These are phyloP conservation scores for Pelecanus crispus DNA, from an alignment of 2,113 vertebrate species.

Conservation along the genomic window DNA sequence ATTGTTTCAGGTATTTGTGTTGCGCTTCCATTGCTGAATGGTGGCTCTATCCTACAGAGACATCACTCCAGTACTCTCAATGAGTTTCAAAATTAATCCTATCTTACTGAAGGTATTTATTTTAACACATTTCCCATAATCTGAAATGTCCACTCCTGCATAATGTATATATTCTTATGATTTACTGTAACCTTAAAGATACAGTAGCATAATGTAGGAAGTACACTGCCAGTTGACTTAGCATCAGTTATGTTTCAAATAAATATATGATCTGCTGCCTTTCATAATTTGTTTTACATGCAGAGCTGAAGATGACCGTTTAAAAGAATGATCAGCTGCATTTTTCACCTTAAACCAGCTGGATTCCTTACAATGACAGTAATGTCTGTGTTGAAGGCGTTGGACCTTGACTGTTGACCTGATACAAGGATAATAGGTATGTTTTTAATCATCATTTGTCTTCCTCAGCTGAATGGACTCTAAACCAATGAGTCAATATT, in stretches of 20 bases:
- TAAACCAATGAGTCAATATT: background rate
- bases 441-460: slow-evolving; percentile 14
- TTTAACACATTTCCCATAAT: background rate
- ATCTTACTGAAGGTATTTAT: background rate
- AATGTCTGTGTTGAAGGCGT: background rate
- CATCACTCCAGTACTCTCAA: background rate
- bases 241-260: background rate
- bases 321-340: background rate
- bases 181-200: background rate
- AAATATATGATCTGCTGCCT: background rate
- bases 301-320: background rate
- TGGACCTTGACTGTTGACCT: slow-evolving; percentile 4
- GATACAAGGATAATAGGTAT: background rate
- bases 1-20: background rate
- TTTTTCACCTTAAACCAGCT: slow-evolving; percentile 3
- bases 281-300: background rate
- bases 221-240: background rate
- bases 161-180: background rate
- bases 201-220: background rate
- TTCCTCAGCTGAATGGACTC: background rate
- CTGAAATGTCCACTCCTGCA: background rate
- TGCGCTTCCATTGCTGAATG: background rate
- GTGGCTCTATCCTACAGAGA: background rate
- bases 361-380: background rate
- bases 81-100: background rate